phyloP scores from a whole-genome alignment of 1,140 invertebrate species.

The Triops longicaudatus region DNA sequence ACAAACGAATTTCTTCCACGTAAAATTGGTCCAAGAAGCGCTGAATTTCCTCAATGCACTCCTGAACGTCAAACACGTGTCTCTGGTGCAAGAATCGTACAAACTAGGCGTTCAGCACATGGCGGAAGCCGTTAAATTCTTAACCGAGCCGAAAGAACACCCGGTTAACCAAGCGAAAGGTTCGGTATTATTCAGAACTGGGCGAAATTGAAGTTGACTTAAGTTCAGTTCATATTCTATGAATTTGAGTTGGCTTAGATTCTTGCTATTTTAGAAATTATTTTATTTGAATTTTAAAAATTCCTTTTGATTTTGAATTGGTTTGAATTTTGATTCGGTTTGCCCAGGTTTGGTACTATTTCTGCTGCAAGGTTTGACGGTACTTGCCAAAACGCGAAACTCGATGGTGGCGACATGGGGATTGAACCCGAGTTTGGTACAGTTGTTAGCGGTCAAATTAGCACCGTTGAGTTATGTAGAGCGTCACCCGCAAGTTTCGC shows the following conservation, averaged over 20 bases:
- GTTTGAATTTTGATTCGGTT: too few relatives aligned
- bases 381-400: not conserved
- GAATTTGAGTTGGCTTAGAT: too few relatives aligned
- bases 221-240: too few relatives aligned
- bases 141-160: not conserved
- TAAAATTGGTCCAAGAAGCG: not conserved
- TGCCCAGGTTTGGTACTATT: too few relatives aligned
- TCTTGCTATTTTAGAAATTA: too few relatives aligned
- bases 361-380: not conserved
- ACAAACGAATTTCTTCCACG: not conserved
- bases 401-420: conserved; percentile 16
- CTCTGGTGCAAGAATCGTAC: not conserved
- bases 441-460: not conserved
- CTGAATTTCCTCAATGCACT: not conserved
- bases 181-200: too few relatives aligned
- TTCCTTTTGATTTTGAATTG: too few relatives aligned
- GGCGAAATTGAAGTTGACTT: too few relatives aligned
- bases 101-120: not conserved
- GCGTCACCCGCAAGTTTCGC: not conserved
- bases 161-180: not conserved
- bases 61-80: not conserved
- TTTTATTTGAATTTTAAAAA: too few relatives aligned
- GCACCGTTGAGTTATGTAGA: not conserved
- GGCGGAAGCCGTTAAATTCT: not conserved
- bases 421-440: conserved; percentile 19